Evolutionary conservation across 2,113 vertebrate genomes (phyloP).

Genomic region (Anhinga anhinga): DNA sequence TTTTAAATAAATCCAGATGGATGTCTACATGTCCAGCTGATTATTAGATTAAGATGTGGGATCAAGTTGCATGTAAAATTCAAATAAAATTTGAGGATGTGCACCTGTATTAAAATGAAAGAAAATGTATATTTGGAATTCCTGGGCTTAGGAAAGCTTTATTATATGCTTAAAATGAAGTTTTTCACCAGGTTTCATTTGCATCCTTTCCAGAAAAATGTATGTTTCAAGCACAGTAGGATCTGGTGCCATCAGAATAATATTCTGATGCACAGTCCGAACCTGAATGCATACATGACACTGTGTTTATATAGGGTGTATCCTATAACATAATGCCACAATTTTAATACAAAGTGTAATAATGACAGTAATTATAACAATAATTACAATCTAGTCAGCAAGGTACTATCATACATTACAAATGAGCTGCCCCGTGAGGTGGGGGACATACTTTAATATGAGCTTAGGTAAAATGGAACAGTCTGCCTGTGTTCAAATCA

Average conservation of each 20-base stretch:
- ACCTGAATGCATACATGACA: background rate
- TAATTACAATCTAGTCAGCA: background rate
- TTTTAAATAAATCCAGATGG: background rate
- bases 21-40: background rate
- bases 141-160: background rate
- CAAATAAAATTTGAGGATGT: background rate
- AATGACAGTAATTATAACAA: background rate
- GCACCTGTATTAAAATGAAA: background rate
- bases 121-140: background rate
- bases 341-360: background rate
- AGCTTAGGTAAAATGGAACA: background rate
- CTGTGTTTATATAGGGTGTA: background rate
- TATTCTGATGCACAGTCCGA: background rate
- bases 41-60: background rate
- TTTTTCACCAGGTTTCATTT: background rate
- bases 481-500: background rate
- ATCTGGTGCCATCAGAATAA: background rate
- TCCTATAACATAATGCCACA: background rate
- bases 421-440: background rate
- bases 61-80: background rate
- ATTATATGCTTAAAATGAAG: background rate
- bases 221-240: background rate
- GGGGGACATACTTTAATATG: background rate
- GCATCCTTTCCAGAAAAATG: background rate
- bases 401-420: background rate